Evolutionary conservation across 2,797 vertebrate genomes (phyloP).

Genomic region (Protosalanx chinensis): DNA sequence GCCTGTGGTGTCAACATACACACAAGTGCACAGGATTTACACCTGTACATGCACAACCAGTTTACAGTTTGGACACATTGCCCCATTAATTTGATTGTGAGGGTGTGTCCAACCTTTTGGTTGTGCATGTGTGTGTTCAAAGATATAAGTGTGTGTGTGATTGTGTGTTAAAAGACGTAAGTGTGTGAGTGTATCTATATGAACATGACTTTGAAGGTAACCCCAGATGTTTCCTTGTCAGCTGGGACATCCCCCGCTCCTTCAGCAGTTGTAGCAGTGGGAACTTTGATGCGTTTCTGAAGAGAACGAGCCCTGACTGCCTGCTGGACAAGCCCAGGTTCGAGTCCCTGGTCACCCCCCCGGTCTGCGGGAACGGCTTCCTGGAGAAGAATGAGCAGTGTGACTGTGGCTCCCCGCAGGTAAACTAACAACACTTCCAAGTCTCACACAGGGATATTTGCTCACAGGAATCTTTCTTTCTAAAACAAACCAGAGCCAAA

Average conservation of each 20-base stretch:
- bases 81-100: too few relatives aligned
- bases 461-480: neutral
- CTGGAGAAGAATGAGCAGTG: conserved; percentile 71
- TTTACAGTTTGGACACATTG: too few relatives aligned
- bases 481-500: neutral
- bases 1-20: neutral
- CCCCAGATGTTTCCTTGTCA: conserved; percentile 32
- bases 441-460: neutral
- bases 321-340: conserved; percentile 65
- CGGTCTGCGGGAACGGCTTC: conserved; percentile 74
- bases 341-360: conserved; percentile 26
- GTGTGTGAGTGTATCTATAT: too few relatives aligned
- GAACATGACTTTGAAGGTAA: neutral
- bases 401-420: conserved; percentile 71
- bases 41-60: too few relatives aligned
- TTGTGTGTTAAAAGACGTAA: neutral
- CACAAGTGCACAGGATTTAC: too few relatives aligned
- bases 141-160: too few relatives aligned
- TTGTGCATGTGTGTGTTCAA: too few relatives aligned
- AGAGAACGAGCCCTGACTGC: conserved; percentile 59
- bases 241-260: conserved; percentile 63
- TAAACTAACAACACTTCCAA: conserved; percentile 38
- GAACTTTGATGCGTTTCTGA: conserved; percentile 57
- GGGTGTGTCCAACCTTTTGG: too few relatives aligned
- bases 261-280: conserved; percentile 77